phyloP scores from a whole-genome alignment of 2,888 invertebrate genomes.

The Dugesia japonica region DNA sequence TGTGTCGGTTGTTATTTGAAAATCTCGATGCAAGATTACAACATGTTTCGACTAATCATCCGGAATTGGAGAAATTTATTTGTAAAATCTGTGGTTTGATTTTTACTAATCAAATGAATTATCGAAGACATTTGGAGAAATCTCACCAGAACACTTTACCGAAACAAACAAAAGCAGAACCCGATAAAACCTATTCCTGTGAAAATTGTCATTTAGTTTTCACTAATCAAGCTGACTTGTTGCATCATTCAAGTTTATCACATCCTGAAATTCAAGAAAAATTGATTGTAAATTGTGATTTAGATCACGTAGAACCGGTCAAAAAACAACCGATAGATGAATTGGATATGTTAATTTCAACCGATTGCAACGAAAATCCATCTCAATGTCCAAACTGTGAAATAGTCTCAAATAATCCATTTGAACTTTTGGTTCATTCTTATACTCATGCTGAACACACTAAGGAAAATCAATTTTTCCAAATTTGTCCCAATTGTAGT shows the following conservation, averaged over 20 bases:
- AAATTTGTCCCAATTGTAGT: not conserved
- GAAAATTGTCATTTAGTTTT: not conserved
- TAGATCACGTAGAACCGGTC: not conserved
- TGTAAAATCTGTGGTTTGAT: not conserved
- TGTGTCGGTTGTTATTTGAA: not conserved
- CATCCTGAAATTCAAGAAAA: not conserved
- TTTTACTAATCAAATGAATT: not conserved
- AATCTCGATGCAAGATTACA: not conserved
- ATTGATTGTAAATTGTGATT: not conserved
- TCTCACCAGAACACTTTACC: not conserved
- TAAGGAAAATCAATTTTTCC: not conserved
- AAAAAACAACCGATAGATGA: not conserved
- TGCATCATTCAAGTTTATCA: not conserved
- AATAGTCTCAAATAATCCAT: not conserved
- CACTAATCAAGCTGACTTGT: not conserved
- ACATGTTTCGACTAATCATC: not conserved
- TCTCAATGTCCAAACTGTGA: not conserved
- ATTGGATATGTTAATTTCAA: not conserved
- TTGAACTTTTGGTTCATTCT: not conserved
- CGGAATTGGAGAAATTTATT: not conserved
- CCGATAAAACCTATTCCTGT: not conserved
- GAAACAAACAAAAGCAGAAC: not conserved
- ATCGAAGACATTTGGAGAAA: not conserved
- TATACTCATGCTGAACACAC: not conserved
- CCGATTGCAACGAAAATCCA: not conserved